A percentile compares a stretch with the other conserved stretches of the same genome.
Evolutionary conservation across 1,140 invertebrate genomes (phyloP).

Genomic region (Sesamia nonagrioides): DNA sequence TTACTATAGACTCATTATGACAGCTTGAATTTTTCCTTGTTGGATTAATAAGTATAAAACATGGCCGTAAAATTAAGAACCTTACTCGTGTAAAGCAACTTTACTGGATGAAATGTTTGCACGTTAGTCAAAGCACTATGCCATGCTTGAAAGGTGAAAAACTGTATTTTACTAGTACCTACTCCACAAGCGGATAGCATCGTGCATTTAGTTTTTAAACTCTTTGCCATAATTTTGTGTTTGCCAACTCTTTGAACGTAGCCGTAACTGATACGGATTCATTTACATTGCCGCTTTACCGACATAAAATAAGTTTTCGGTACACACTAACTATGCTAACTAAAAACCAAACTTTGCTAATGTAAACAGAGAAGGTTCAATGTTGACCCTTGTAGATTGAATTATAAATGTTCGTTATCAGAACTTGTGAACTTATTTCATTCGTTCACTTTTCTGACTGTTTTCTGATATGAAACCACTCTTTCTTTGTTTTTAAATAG

Average conservation of each 20-base stretch:
- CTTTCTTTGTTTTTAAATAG: not conserved
- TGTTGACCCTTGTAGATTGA: not conserved
- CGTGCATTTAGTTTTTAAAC: constrained; percentile 2
- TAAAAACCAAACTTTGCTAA: not conserved
- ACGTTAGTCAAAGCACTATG: not conserved
- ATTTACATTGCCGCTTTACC: constrained; percentile 12
- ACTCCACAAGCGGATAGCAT: not conserved
- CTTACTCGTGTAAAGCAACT: not conserved
- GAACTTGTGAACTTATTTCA: too few relatives aligned
- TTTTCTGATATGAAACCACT: not conserved
- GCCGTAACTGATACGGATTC: constrained; percentile 5
- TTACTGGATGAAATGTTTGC: not conserved
- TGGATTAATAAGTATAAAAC: not conserved
- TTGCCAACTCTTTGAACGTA: constrained; percentile 9
- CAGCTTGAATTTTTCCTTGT: too few relatives aligned
- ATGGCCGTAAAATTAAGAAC: not conserved
- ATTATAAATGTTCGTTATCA: not conserved
- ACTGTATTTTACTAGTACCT: constrained; percentile 2
- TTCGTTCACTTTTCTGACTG: too few relatives aligned
- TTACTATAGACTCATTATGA: too few relatives aligned
- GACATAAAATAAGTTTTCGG: constrained; percentile 25
- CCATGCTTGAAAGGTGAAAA: not conserved
- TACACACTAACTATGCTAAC: constrained; percentile 3
- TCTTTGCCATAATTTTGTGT: not conserved
- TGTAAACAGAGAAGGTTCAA: not conserved